These are phyloP conservation scores for Ptychadena robeensis DNA, from an alignment of 2,797 vertebrate genomes.

Conservation along the genomic window DNA sequence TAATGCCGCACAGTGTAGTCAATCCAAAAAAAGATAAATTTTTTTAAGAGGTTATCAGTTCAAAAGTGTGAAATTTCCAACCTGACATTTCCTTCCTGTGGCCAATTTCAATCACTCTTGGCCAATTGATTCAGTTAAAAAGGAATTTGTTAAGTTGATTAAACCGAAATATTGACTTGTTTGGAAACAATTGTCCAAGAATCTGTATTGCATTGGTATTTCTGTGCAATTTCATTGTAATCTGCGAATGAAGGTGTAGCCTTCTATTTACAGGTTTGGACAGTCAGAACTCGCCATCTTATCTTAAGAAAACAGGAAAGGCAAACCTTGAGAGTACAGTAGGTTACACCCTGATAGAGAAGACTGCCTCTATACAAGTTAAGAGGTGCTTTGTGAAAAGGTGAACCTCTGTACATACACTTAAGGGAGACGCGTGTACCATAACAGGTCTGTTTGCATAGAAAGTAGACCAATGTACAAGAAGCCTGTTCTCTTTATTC, in stretches of 20 bases:
- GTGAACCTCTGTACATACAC: conserved; percentile 36
- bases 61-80: too few relatives aligned
- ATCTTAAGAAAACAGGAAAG: conserved; percentile 57
- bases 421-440: conserved; percentile 19
- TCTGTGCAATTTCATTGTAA: not conserved
- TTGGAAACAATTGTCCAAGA: not conserved
- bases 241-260: conserved; percentile 16
- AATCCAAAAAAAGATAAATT: too few relatives aligned
- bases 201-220: not conserved
- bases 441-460: conserved; percentile 75
- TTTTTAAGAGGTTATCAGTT: too few relatives aligned
- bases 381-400: conserved; percentile 4
- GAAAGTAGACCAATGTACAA: conserved; percentile 72
- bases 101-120: too few relatives aligned
- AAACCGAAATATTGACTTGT: too few relatives aligned
- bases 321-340: conserved; percentile 50
- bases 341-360: conserved; percentile 56
- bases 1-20: too few relatives aligned
- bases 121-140: too few relatives aligned
- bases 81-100: too few relatives aligned
- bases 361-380: not conserved
- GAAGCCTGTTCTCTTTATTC: conserved; percentile 79
- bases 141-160: too few relatives aligned
- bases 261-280: conserved; percentile 9
- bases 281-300: conserved; percentile 31